A percentile compares a stretch with the other conserved stretches of the same genome.
These are phyloP conservation scores for Enteromius anoplus DNA, from an alignment of 2,797 vertebrate genomes.

Conservation along the genomic window DNA sequence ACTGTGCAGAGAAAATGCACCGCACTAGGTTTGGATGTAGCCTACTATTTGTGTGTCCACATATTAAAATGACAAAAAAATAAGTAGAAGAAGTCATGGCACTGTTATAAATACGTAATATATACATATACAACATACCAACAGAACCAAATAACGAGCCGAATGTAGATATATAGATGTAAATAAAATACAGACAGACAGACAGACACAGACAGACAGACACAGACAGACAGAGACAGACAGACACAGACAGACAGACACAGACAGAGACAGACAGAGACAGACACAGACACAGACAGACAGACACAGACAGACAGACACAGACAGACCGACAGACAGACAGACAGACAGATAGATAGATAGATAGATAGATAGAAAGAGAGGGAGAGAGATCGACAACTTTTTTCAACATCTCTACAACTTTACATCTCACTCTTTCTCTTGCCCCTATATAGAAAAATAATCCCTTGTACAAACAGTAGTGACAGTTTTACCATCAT, in stretches of 20 bases:
- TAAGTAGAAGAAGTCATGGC: background rate
- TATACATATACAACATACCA: background rate
- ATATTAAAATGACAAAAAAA: background rate
- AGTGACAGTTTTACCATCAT: conserved; percentile 37
- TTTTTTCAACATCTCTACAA: background rate
- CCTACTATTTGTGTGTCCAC: background rate
- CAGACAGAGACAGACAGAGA: background rate
- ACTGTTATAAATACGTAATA: background rate
- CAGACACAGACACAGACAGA: too few relatives aligned
- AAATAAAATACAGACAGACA: background rate
- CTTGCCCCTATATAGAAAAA: background rate
- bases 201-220: fast-evolving
- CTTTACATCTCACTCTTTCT: background rate
- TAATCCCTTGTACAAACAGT: conserved; percentile 9
- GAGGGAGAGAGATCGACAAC: background rate
- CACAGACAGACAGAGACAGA: too few relatives aligned
- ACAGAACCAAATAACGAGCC: background rate
- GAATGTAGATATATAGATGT: too few relatives aligned
- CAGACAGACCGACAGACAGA: fast-evolving
- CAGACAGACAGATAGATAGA: background rate
- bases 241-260: background rate
- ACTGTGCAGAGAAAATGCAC: conserved; percentile 37
- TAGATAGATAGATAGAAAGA: background rate
- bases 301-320: too few relatives aligned
- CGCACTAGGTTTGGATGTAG: conserved; percentile 20